Evolutionary conservation across 2,888 invertebrate species (phyloP).

Genomic region (Lycia hirtaria): DNA sequence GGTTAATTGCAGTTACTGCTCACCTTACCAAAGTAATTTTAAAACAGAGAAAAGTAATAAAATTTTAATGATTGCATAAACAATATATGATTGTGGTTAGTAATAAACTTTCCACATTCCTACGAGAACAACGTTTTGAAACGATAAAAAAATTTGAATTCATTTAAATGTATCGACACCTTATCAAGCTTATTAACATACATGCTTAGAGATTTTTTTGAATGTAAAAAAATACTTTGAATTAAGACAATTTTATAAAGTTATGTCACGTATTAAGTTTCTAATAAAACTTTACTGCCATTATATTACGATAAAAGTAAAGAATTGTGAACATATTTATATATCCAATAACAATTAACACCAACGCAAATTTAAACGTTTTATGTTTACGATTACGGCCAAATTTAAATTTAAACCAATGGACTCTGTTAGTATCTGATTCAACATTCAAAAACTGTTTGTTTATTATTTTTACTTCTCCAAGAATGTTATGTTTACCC

Average conservation of each 20-base stretch:
- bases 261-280: neutral
- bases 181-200: constrained; percentile 6
- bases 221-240: neutral
- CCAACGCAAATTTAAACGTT: constrained; percentile 2
- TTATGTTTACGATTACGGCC: constrained; percentile 1
- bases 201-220: neutral
- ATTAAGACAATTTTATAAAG: neutral
- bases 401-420: neutral
- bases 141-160: neutral
- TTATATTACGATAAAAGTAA: neutral
- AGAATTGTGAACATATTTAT: neutral
- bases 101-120: neutral
- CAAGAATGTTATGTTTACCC: constrained; percentile 17
- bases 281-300: constrained; percentile 11
- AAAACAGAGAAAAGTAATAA: too few relatives aligned
- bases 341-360: constrained; percentile 9
- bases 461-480: neutral
- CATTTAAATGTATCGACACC: neutral
- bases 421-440: constrained; percentile 6
- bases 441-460: constrained; percentile 5
- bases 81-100: neutral
- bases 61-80: too few relatives aligned
- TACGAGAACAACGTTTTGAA: neutral
- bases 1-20: too few relatives aligned
- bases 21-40: too few relatives aligned